Evolutionary conservation across 2,797 vertebrate species (phyloP), one percentile per base, ranked within the genome.

Genomic region (Danio choprae): DNA sequence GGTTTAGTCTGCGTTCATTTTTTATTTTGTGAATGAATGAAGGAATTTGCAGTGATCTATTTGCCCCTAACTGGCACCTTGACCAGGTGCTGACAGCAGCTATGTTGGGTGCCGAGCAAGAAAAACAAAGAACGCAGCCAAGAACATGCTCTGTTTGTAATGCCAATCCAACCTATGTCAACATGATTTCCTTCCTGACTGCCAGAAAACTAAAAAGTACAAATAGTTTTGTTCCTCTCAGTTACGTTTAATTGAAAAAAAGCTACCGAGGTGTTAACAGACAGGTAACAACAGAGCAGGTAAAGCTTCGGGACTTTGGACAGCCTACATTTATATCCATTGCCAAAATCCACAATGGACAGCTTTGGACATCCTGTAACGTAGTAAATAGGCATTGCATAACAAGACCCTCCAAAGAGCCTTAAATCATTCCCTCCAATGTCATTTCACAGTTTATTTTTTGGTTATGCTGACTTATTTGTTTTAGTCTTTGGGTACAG

Each of bases 91-190:
- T 82, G 79, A 79, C 74, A 81, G 74, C 51, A 79, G 44, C 65
- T 41, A 70, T 29, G 7, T 29, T 81, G 59, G 73, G 70, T 70
- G 59, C 18, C 22, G 41, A 65, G 72, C 48, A 75, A 48, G 51
- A 76, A 86, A 87, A 86, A 87, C 84, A 86, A 86, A 85, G 82
- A 77, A 65, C 29, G 12, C n/a, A 58, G 76, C 86, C 82, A 87
- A 85, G 69, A 86, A 81, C 80, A 83, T 58, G 36, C n/a, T 46
- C 38, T 51, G 68, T 63, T 70, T 74, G 79, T 46, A 76, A 22
- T 71, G 72, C 83, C 82, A 82, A 70, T 50, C 12, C 29, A 62
- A 50, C 43, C 13, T 12, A 48, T 22, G n/a, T 80, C 41, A 73
- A 22, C 75, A 71, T 51, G 22, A n/a, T 63, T 81, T 78, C 77